These are phyloP conservation scores for Poecilia wingei DNA, from an alignment of 2,797 vertebrate species.

Conservation along the genomic window DNA sequence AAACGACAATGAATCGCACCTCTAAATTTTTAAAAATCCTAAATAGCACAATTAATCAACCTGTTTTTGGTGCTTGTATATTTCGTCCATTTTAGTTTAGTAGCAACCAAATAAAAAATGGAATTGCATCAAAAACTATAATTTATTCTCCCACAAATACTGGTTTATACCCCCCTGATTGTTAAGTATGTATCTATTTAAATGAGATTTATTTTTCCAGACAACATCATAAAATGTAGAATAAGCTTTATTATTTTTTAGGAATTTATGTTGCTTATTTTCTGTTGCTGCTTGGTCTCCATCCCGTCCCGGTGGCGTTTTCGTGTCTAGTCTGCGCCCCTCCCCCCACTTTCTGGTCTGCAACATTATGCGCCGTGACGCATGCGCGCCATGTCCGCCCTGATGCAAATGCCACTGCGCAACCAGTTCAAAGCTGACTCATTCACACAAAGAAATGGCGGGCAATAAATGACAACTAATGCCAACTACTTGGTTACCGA, in stretches of 20 bases:
- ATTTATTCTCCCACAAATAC: background rate
- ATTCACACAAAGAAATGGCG: conserved; percentile 23
- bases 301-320: conserved; percentile 61
- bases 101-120: background rate
- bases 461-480: background rate
- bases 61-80: background rate
- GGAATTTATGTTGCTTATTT: background rate
- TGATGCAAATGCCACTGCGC: conserved; percentile 85
- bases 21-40: background rate
- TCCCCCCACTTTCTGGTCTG: conserved; percentile 77
- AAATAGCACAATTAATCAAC: background rate
- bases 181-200: background rate
- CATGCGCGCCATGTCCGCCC: conserved; percentile 74
- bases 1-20: background rate
- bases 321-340: conserved; percentile 73
- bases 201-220: background rate
- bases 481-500: background rate
- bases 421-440: conserved; percentile 62
- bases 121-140: background rate
- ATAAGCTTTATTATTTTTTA: background rate
- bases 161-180: background rate
- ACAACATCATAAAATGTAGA: background rate
- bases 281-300: conserved; percentile 57
- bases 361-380: conserved; percentile 73
- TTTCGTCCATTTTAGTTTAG: background rate